Conservation (phyloP, 30 jellyfish, hydroid and myxozoan genomes). For the Pseudorhiza aurosa region DNA sequence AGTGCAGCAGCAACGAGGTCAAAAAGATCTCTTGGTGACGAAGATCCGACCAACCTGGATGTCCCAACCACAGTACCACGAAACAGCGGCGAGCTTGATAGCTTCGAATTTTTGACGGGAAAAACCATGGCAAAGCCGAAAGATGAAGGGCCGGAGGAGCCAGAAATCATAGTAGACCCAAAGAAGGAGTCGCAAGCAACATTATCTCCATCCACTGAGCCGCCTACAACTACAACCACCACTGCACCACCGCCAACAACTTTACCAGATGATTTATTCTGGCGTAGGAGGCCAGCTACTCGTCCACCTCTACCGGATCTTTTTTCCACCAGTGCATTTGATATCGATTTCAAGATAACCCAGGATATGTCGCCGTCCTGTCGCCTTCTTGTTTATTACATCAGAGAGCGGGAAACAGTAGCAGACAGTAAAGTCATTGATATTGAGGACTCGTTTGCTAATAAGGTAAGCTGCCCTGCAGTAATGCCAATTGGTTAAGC, state of each 20-base stretch:
- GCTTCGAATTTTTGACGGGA: background rate
- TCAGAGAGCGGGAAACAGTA: conserved; percentile 73
- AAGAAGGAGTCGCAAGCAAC: background rate
- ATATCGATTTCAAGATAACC: conserved; percentile 47
- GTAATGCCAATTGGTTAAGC: no score
- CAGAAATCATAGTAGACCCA: background rate
- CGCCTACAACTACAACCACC: conserved; percentile 5
- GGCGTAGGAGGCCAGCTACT: conserved; percentile 36
- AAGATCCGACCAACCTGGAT: background rate
- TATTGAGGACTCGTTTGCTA: conserved; percentile 61
- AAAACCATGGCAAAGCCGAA: background rate
- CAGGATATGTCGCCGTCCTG: conserved; percentile 85
- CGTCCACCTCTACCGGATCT: conserved; percentile 84
- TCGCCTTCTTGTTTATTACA: conserved; percentile 79
- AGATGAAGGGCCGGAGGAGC: background rate
- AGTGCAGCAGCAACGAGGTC: conserved; percentile 22
- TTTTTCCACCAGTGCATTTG: conserved; percentile 53
- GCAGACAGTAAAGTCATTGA: conserved; percentile 78
- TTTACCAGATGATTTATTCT: background rate
- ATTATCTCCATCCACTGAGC: conserved; percentile 11
- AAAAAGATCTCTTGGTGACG: conserved; percentile 9
- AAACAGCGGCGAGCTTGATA: background rate
- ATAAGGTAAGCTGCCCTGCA: conserved; percentile 59
- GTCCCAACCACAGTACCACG: conserved; percentile 1
- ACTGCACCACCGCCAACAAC: conserved; percentile 29